These are phyloP conservation scores for Carposina sasakii DNA, from an alignment of 1,140 invertebrate genomes.

Conservation along the genomic window DNA sequence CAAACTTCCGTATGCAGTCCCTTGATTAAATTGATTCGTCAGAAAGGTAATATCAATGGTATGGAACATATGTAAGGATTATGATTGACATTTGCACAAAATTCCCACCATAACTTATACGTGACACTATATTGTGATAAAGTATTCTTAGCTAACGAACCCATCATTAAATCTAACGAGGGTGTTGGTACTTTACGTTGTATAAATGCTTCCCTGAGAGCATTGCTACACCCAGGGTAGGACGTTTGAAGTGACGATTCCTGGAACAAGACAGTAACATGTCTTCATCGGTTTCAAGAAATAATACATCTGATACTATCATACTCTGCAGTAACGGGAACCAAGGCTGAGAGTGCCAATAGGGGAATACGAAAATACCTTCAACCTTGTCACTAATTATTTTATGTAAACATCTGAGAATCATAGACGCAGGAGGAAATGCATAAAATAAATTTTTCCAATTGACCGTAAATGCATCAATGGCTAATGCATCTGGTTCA, in stretches of 20 bases:
- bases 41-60: slow-evolving; percentile 19
- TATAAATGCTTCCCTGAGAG: slow-evolving; percentile 21
- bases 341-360: slow-evolving; percentile 19
- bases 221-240: slow-evolving; percentile 18
- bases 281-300: slow-evolving; percentile 13
- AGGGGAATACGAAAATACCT: slow-evolving; percentile 2
- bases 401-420: not conserved
- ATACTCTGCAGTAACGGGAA: slow-evolving; percentile 20
- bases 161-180: slow-evolving; percentile 19
- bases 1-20: slow-evolving; percentile 23
- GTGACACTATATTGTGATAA: slow-evolving; percentile 24
- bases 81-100: slow-evolving; percentile 21
- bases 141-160: slow-evolving; percentile 23
- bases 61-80: slow-evolving; percentile 15
- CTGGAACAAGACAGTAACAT: slow-evolving; percentile 4
- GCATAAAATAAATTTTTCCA: not conserved
- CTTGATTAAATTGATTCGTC: slow-evolving; percentile 17
- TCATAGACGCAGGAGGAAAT: not conserved
- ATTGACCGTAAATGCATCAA: not conserved
- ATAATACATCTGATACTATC: slow-evolving; percentile 12
- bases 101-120: slow-evolving; percentile 28
- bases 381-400: not conserved
- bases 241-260: not conserved
- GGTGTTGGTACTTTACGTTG: slow-evolving; percentile 6
- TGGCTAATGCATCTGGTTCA: not conserved